Evolutionary conservation across 2,888 invertebrate species (phyloP), one percentile per base, ranked within the genome.

Genomic region (Sabatieria punctata): DNA sequence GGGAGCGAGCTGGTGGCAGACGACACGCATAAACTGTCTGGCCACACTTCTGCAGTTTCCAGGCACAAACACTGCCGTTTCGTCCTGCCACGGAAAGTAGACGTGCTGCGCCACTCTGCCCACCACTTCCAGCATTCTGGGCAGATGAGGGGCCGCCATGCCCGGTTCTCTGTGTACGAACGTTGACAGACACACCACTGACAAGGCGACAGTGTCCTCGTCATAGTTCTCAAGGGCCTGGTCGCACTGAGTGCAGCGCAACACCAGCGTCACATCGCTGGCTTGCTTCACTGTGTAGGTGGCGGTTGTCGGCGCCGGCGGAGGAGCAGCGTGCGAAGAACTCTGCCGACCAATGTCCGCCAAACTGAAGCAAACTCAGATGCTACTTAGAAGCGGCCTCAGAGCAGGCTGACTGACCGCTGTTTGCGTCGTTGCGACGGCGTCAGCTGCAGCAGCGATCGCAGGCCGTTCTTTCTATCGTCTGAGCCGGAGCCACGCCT

Each of bases 161-260:
- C 82, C 78, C 1, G 95, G 91, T 67, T 95, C 93, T 22, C 95
- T 75, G 64, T 95, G 91, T 52, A 97, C 85, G 67, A 89, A 93
- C 0, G 95, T 93, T 25, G 86, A 85, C 52, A 97, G 71, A 52
- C 82, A 82, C 41, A 93, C 84, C 57, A 97, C 83, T 60, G 89
- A 82, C 46, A 95, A 75, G 0, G 88, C 89, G 49, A 93, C 74
- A 65, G 95, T 93, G 65, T 97, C 95, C 65, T 97, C 95, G 52
- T 85, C 88, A 69, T 91, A 95, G 65, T 85, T 81, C 66, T 91
- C 88, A 51, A 79, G 77, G 2, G 80, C 74, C 1, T 79, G 78
- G 18, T 89, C 88, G 68, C 95, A 97, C 64, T 41, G 41, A 2
- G 41, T 41, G 26, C 41, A 41, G 2, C 24, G 26, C 41, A 41